These are phyloP conservation scores for Volucella bombylans DNA, from an alignment of 2,888 invertebrate species.

Conservation along the genomic window DNA sequence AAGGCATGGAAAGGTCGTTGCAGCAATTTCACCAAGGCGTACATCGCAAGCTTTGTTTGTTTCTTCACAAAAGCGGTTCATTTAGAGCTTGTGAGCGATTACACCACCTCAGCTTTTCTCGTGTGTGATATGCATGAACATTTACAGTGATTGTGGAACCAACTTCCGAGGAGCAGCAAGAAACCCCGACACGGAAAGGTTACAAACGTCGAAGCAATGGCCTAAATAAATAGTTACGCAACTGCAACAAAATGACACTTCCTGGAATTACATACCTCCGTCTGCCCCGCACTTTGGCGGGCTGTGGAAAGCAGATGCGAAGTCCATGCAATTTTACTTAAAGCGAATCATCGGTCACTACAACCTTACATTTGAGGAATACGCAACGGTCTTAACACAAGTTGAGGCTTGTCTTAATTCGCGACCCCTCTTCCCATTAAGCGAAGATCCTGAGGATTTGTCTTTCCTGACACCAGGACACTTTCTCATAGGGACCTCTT, in stretches of 20 bases:
- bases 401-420: conserved; percentile 8
- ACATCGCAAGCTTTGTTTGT: conserved; percentile 13
- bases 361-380: neutral
- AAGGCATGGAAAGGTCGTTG: too few species aligned
- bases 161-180: too few species aligned
- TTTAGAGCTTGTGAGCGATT: neutral
- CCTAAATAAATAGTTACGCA: too few species aligned
- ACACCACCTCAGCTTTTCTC: too few species aligned
- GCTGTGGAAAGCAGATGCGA: neutral
- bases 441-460: conserved; percentile 9
- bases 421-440: neutral
- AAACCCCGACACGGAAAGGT: too few species aligned
- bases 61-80: conserved; percentile 6
- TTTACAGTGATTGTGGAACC: too few species aligned
- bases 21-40: too few species aligned
- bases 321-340: conserved; percentile 11
- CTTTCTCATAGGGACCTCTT: conserved; percentile 20
- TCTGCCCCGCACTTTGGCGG: conserved; percentile 5
- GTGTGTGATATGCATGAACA: too few species aligned
- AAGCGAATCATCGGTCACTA: neutral
- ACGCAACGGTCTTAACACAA: neutral
- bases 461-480: neutral
- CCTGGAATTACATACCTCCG: neutral
- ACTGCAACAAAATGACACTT: neutral
- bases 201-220: too few species aligned